Evolutionary conservation across 2,797 vertebrate species (phyloP).

Genomic region (Mus minutoides): DNA sequence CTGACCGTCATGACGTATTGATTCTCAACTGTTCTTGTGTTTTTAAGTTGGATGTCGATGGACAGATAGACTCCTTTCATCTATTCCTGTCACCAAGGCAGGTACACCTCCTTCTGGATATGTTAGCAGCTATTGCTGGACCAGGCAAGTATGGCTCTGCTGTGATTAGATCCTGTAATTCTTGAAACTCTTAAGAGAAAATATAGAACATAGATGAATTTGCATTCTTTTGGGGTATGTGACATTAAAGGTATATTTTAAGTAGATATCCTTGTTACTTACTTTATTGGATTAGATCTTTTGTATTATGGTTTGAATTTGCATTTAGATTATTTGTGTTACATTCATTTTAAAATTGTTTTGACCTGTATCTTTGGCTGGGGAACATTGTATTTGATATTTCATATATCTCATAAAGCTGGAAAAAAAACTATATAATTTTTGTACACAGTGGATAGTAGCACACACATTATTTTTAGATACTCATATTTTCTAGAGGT

Average conservation of each 20-base stretch:
- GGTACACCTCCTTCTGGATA: constrained; percentile 96
- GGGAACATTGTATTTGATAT: background rate
- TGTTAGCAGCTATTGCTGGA: constrained; percentile 95
- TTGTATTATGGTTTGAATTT: background rate
- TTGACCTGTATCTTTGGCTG: constrained; percentile 16
- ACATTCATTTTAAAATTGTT: constrained; percentile 12
- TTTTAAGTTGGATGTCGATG: constrained; percentile 94
- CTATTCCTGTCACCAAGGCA: constrained; percentile 96
- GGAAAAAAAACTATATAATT: background rate
- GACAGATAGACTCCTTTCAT: constrained; percentile 94
- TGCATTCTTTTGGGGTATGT: background rate
- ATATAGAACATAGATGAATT: background rate
- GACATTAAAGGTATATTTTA: constrained; percentile 32
- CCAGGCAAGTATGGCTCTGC: constrained; percentile 89
- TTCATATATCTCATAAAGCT: constrained; percentile 5
- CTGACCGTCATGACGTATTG: background rate
- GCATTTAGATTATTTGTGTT: constrained; percentile 4
- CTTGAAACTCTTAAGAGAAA: constrained; percentile 20
- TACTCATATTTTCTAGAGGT: background rate
- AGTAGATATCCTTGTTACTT: constrained; percentile 1
- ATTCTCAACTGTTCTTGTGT: constrained; percentile 52
- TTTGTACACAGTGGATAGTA: constrained; percentile 3
- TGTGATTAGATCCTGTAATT: background rate
- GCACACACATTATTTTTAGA: background rate
- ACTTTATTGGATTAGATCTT: constrained; percentile 32